phyloP scores from a whole-genome alignment of 2,888 invertebrate genomes.

The Andricus curvator region DNA sequence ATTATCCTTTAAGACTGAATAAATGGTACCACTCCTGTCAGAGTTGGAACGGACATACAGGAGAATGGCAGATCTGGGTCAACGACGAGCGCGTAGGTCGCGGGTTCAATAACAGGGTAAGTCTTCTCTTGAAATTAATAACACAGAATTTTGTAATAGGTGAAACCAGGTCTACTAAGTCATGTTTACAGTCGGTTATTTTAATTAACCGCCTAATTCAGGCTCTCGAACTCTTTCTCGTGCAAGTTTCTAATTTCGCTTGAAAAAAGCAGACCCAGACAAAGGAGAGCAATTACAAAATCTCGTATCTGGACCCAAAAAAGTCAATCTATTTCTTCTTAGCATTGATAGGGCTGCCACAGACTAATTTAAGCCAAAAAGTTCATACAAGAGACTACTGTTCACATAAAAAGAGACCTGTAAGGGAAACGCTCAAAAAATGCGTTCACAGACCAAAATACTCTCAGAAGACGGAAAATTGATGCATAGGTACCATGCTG shows the following conservation, averaged over 20 bases:
- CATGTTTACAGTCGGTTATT: neutral
- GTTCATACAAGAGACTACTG: too few relatives aligned
- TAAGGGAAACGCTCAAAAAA: too few relatives aligned
- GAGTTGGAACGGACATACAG: slow-evolving; percentile 93
- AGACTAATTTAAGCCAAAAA: too few relatives aligned
- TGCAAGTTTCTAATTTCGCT: neutral
- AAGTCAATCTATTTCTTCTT: neutral
- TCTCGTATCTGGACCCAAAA: neutral
- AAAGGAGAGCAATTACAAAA: neutral
- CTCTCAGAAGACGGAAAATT: too few relatives aligned
- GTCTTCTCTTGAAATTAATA: slow-evolving; percentile 60
- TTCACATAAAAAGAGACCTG: too few relatives aligned
- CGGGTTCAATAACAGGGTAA: slow-evolving; percentile 92
- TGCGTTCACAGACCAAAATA: too few relatives aligned
- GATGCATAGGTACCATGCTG: too few relatives aligned
- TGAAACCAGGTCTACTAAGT: neutral
- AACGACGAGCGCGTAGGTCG: slow-evolving; percentile 91
- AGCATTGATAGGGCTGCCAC: neutral
- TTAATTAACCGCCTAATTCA: neutral
- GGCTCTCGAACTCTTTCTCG: neutral
- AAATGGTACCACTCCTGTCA: slow-evolving; percentile 93
- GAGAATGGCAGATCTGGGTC: slow-evolving; percentile 95
- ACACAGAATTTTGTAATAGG: slow-evolving; percentile 30
- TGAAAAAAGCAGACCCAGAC: neutral
- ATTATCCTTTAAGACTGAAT: slow-evolving; percentile 84